phyloP scores from a whole-genome alignment of 2,888 invertebrate species.

The Drosophila percnosoma region DNA sequence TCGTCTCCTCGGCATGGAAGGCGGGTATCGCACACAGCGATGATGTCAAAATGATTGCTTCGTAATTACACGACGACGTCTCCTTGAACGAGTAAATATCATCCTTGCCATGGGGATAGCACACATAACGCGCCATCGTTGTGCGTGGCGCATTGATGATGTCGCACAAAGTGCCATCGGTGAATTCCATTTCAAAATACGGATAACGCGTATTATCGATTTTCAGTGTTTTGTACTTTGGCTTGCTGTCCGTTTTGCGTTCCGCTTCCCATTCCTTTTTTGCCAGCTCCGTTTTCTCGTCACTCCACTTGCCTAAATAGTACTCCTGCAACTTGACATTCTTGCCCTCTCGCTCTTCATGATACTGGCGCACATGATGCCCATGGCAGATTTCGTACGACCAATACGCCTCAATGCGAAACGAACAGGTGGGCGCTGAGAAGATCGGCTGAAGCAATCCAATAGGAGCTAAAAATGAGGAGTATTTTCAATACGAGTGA shows the following conservation, averaged over 20 bases:
- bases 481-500: background rate
- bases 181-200: constrained; percentile 94
- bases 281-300: constrained; percentile 87
- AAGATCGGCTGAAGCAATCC: constrained; percentile 92
- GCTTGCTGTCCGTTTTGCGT: constrained; percentile 86
- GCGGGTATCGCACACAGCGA: constrained; percentile 95
- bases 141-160: constrained; percentile 93
- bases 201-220: constrained; percentile 96
- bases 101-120: constrained; percentile 94
- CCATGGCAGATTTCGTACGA: constrained; percentile 99
- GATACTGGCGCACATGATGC: constrained; percentile 95
- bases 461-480: constrained; percentile 87
- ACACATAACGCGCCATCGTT: constrained; percentile 94
- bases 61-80: constrained; percentile 97
- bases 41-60: constrained; percentile 94
- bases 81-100: constrained; percentile 97
- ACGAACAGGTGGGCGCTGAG: constrained; percentile 92
- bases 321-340: constrained; percentile 93
- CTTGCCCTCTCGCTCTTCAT: constrained; percentile 97
- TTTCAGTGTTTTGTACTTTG: constrained; percentile 88
- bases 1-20: constrained; percentile 92
- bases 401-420: constrained; percentile 96
- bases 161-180: constrained; percentile 96
- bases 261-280: constrained; percentile 86
- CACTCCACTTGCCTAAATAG: constrained; percentile 91